phyloP scores from a whole-genome alignment of 2,113 vertebrate genomes.

The Corapipo altera region DNA sequence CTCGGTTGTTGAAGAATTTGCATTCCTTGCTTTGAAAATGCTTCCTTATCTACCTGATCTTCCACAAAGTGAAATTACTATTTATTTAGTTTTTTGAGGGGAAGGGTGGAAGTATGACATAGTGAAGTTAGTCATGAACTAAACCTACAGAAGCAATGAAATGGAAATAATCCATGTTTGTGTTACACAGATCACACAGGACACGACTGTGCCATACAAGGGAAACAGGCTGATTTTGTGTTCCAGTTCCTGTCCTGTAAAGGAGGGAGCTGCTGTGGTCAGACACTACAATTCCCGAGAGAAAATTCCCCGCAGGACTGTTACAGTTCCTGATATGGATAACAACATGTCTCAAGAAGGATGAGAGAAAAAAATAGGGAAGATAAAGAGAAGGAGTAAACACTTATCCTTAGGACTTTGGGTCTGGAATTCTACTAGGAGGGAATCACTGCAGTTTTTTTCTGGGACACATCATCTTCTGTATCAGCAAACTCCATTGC shows the following conservation, averaged over 20 bases:
- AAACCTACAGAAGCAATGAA: not conserved
- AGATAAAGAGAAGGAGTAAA: not conserved
- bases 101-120: not conserved
- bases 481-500: fast-evolving
- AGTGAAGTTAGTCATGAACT: not conserved
- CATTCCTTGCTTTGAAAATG: not conserved
- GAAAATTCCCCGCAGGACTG: not conserved
- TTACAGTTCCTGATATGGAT: not conserved
- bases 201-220: fast-evolving
- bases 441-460: not conserved
- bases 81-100: not conserved
- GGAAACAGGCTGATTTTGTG: not conserved
- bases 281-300: not conserved
- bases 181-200: not conserved
- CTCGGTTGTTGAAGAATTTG: not conserved
- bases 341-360: not conserved
- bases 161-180: not conserved
- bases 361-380: not conserved
- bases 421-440: not conserved
- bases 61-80: not conserved
- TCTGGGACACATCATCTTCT: not conserved
- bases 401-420: not conserved
- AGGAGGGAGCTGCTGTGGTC: not conserved
- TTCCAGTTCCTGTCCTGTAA: not conserved
- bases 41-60: not conserved